phyloP scores from a whole-genome alignment of 2,113 vertebrate genomes.

The Emydocephalus ijimae region DNA sequence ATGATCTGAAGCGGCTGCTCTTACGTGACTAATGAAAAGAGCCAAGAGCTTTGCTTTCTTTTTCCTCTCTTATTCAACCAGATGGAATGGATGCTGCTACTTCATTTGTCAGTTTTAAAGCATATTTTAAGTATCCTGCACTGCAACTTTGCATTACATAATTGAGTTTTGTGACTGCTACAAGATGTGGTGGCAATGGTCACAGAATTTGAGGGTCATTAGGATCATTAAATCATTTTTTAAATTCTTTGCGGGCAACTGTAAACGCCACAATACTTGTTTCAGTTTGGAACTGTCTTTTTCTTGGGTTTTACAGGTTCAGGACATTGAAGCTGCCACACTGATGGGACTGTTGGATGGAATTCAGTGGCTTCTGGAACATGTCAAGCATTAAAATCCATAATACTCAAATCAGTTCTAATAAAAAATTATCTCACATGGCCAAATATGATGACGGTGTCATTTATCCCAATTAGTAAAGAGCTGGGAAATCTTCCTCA shows the following conservation, averaged over 20 bases:
- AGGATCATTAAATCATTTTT: not conserved
- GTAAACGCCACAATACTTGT: not conserved
- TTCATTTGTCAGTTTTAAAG: not conserved
- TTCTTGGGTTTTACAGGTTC: slow-evolving; percentile 70
- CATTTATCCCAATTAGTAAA: not conserved
- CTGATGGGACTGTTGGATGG: slow-evolving; percentile 83
- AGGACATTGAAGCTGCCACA: slow-evolving; percentile 82
- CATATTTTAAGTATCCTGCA: not conserved
- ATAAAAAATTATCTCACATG: not conserved
- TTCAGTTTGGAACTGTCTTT: not conserved
- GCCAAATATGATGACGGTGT: slow-evolving; percentile 19
- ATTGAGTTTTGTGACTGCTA: not conserved
- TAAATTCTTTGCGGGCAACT: not conserved
- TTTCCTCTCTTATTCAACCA: not conserved
- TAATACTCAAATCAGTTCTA: slow-evolving; percentile 40
- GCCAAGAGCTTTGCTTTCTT: not conserved
- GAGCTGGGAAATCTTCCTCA: not conserved
- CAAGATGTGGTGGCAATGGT: not conserved
- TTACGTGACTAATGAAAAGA: not conserved
- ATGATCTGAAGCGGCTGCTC: not conserved
- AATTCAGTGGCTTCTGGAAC: slow-evolving; percentile 86
- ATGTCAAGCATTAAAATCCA: slow-evolving; percentile 71
- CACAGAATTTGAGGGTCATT: not conserved
- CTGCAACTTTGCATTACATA: not conserved
- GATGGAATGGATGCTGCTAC: not conserved